Percentiles rank a stretch among this genome's conserved stretches.
These are phyloP conservation scores for Phalera bucephala DNA, from an alignment of 2,888 invertebrate species.

Conservation along the genomic window DNA sequence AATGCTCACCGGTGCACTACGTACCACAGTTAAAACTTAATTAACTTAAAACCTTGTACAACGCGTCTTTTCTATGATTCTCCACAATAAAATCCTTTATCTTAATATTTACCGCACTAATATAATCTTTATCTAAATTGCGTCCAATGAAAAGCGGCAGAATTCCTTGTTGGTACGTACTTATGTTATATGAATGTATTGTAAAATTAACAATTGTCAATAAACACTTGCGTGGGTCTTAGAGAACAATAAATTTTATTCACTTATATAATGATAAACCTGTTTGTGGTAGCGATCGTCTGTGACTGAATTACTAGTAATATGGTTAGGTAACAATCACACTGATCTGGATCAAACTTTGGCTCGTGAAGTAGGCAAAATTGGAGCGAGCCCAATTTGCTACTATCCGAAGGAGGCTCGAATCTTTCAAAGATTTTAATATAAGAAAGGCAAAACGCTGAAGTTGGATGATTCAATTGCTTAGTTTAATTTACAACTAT, in stretches of 20 bases:
- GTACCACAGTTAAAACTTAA: constrained; percentile 43
- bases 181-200: constrained; percentile 38
- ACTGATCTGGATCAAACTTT: constrained; percentile 45
- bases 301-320: constrained; percentile 33
- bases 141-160: constrained; percentile 51
- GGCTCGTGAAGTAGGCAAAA: constrained; percentile 44
- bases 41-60: constrained; percentile 46
- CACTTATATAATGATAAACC: constrained; percentile 46
- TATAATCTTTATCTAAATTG: constrained; percentile 72
- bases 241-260: constrained; percentile 55
- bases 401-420: too few species aligned
- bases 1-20: constrained; percentile 33
- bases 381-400: constrained; percentile 72
- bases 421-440: too few species aligned
- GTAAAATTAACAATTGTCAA: constrained; percentile 55
- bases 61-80: constrained; percentile 59
- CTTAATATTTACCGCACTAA: constrained; percentile 54
- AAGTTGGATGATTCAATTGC: too few species aligned
- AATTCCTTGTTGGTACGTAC: constrained; percentile 20
- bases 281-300: constrained; percentile 43
- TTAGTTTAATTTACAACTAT: too few species aligned
- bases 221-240: constrained; percentile 32
- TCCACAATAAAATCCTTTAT: constrained; percentile 70
- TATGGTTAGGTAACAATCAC: constrained; percentile 52
- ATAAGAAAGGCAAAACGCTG: too few species aligned